phyloP scores from a whole-genome alignment of 2,797 vertebrate species.

The Sparus aurata region DNA sequence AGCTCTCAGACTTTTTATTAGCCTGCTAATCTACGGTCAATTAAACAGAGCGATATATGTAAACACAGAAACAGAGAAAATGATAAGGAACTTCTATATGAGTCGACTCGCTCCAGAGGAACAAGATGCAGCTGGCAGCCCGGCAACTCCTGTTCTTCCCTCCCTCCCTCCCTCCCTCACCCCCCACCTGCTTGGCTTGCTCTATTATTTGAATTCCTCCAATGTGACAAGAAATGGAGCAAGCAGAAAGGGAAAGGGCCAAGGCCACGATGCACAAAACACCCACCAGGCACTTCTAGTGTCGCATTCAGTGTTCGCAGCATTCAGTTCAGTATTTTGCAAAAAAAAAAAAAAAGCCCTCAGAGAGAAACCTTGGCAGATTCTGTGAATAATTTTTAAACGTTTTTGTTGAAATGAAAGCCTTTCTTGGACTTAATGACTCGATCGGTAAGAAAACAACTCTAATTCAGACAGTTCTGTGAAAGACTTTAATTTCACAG shows the following conservation, averaged over 20 bases:
- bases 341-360: conserved; percentile 44
- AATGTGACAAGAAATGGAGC: conserved; percentile 61
- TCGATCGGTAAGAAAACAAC: background rate
- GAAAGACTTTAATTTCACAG: conserved; percentile 9
- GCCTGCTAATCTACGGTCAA: background rate
- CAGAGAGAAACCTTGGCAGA: background rate
- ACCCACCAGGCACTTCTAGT: conserved; percentile 50
- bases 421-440: background rate
- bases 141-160: conserved; percentile 1
- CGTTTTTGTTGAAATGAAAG: conserved; percentile 9
- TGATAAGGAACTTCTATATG: conserved; percentile 14
- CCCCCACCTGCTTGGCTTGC: conserved; percentile 52
- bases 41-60: background rate
- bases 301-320: conserved; percentile 38
- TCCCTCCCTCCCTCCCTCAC: background rate
- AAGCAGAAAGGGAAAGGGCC: conserved; percentile 39
- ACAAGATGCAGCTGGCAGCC: conserved; percentile 36
- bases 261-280: conserved; percentile 42
- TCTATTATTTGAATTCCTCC: conserved; percentile 50
- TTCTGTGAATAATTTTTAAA: conserved; percentile 28
- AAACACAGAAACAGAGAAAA: background rate
- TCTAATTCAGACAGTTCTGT: conserved; percentile 14
- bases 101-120: conserved; percentile 16
- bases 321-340: conserved; percentile 19
- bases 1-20: background rate